Evolutionary conservation across 2,113 vertebrate genomes (phyloP).

Genomic region (Anseranas semipalmata): DNA sequence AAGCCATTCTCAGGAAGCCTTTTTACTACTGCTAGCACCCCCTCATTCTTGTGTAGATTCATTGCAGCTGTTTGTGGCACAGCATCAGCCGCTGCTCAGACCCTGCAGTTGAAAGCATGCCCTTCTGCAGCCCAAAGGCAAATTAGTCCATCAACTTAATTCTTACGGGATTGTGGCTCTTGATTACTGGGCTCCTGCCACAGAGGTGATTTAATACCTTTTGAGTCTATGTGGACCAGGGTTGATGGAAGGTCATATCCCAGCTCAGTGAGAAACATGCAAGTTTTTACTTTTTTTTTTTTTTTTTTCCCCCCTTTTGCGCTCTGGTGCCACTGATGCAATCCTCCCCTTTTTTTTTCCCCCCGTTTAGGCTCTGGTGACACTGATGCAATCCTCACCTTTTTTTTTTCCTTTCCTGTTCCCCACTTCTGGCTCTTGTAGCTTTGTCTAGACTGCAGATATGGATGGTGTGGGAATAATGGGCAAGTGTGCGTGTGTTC

Average conservation of each 20-base stretch:
- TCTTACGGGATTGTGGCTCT: neutral
- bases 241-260: slow-evolving; percentile 44
- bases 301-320: neutral
- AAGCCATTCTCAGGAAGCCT: neutral
- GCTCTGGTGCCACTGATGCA: slow-evolving; percentile 52
- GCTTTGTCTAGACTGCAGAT: slow-evolving; percentile 31
- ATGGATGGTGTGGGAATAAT: slow-evolving; percentile 7
- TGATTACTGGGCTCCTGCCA: slow-evolving; percentile 30
- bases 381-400: slow-evolving; percentile 53
- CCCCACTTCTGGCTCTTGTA: neutral
- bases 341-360: slow-evolving; percentile 38
- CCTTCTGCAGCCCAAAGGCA: slow-evolving; percentile 26
- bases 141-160: neutral
- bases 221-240: neutral
- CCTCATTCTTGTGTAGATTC: neutral
- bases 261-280: neutral
- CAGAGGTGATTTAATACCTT: slow-evolving; percentile 57
- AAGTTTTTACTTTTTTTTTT: neutral
- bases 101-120: neutral
- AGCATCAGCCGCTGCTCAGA: neutral
- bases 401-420: slow-evolving; percentile 49
- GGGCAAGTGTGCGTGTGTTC: neutral
- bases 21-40: slow-evolving; percentile 11
- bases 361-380: slow-evolving; percentile 23
- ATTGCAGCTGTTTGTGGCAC: slow-evolving; percentile 31